Base-by-base conservation (phyloP, 1,140 invertebrate genomes). In the Caenorhabditis remanei region DNA sequence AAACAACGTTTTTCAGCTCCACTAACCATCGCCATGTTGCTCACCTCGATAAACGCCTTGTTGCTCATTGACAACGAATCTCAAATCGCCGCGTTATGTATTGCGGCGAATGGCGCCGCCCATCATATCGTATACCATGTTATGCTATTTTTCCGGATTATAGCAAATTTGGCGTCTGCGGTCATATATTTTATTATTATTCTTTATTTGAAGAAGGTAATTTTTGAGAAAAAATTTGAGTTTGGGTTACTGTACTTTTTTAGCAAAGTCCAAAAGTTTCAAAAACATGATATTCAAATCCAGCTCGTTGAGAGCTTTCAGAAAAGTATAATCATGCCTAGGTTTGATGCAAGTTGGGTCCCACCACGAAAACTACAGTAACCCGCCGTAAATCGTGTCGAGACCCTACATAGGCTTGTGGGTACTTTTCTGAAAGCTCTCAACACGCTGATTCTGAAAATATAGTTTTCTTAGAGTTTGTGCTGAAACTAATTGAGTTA, bases 51-150 rank as follows among this genome's bases (percentile, higher is more conserved):
- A n/a, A 85, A 85, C 32, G 46, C 53, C 40, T 11, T 85, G 8
- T 9, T 87, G 14, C 55, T 83, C 46, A 79, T 71, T 43, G 61
- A 53, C 11, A 65, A 56, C 41, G 13, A 87, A 4, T 46, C 75
- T 7, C 58, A n/a, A 46, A 87, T 41, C 4, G 40, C 86, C 5
- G 48, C 48, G n/a, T 14, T 63, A 4, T 87, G 86, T 53, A 65
- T 87, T 6, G 86, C 86, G 4, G 75, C 86, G 3, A 87, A 87
- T n/a, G 86, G 86, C 41, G 86, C 75, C 61, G 86, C 86, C 53
- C 75, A 87, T 83, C 86, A 87, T 32, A 56, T 87, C 7, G 58
- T 71, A 1, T 87, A 87, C 40, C 65, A 75, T 40, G 56, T 71
- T 16, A 87, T 87, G 86, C 61, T 87, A 40, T 83, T 61, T 56